Evolutionary conservation across 2,888 invertebrate genomes (phyloP).

Genomic region (Eremobia ochroleuca): DNA sequence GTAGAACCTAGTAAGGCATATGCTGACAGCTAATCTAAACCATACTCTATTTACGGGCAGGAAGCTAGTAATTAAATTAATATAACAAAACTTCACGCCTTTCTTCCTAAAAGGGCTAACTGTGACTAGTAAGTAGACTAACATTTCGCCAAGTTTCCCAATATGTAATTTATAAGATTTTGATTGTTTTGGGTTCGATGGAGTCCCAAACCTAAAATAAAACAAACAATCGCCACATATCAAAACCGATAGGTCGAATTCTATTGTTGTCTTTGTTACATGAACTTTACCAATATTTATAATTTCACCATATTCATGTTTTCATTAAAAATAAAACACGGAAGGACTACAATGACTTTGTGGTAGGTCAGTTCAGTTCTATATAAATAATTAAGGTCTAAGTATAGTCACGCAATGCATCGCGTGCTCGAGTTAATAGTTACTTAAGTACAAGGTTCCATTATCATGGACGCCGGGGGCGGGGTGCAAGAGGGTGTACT

Average conservation of each 20-base stretch:
- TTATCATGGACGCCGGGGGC: too few relatives aligned
- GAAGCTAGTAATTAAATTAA: too few relatives aligned
- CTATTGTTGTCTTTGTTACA: not conserved
- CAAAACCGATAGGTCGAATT: not conserved
- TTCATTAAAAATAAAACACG: slow-evolving; percentile 7
- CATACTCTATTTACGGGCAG: too few relatives aligned
- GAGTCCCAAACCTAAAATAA: not conserved
- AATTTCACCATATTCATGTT: not conserved
- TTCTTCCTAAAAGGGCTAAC: too few relatives aligned
- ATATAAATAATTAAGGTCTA: slow-evolving; percentile 11
- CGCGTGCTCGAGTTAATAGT: slow-evolving; percentile 34
- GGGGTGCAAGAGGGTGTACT: too few relatives aligned
- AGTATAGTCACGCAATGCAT: slow-evolving; percentile 21
- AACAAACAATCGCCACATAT: not conserved
- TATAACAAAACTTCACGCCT: too few relatives aligned
- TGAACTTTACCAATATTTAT: not conserved
- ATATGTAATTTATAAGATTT: not conserved
- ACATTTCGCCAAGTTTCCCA: too few relatives aligned
- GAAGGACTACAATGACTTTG: slow-evolving; percentile 36
- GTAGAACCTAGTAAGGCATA: not conserved
- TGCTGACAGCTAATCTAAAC: too few relatives aligned
- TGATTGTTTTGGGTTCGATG: not conserved
- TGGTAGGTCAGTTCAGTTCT: slow-evolving; percentile 52
- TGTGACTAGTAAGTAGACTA: too few relatives aligned
- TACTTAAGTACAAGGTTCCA: too few relatives aligned